Evolutionary conservation across 2,113 vertebrate species (phyloP).

Genomic region (Zapus hudsonius): DNA sequence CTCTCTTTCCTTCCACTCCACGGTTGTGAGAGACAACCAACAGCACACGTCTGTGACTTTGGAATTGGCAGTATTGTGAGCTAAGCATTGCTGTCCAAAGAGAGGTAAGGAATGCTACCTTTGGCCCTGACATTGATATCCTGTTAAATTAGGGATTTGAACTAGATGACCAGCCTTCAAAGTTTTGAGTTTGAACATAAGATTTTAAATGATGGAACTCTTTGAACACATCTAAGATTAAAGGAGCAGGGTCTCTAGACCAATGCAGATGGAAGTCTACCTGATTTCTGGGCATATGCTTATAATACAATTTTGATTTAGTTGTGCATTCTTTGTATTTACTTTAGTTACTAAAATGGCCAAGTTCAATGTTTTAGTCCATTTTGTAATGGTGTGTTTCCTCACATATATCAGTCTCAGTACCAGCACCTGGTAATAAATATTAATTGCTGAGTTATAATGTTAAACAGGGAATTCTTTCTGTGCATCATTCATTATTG

Average conservation of each 20-base stretch:
- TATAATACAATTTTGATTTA: background rate
- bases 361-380: background rate
- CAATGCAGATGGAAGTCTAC: background rate
- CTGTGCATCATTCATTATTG: slow-evolving; percentile 7
- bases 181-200: slow-evolving; percentile 15
- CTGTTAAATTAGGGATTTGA: background rate
- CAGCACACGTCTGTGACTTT: too few species aligned
- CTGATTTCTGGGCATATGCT: background rate
- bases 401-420: background rate
- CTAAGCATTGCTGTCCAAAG: too few species aligned
- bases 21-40: too few species aligned
- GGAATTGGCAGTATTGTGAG: too few species aligned
- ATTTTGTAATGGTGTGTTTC: slow-evolving; percentile 3
- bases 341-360: slow-evolving; percentile 22
- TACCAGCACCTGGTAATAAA: background rate
- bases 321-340: background rate
- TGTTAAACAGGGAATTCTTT: background rate
- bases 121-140: background rate
- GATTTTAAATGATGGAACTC: background rate
- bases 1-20: too few species aligned
- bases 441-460: slow-evolving; percentile 36
- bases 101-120: too few species aligned
- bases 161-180: background rate
- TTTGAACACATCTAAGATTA: background rate
- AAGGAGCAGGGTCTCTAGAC: background rate